Evolutionary conservation across 2,113 vertebrate genomes (phyloP).

Genomic region (Heterochromis multidens): DNA sequence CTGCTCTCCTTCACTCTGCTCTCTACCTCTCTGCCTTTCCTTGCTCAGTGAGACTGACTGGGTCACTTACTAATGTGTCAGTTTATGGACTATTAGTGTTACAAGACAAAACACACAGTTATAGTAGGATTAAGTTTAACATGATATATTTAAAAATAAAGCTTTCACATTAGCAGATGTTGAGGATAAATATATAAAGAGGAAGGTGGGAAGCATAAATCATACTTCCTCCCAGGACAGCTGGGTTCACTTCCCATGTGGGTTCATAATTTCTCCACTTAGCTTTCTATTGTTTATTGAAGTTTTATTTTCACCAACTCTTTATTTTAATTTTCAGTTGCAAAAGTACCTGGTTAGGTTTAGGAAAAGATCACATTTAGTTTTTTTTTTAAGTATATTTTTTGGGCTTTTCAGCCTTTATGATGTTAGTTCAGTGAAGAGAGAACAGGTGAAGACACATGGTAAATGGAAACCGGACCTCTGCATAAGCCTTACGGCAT

Average conservation of each 20-base stretch:
- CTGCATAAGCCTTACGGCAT: not conserved
- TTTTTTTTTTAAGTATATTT: not conserved
- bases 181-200: not conserved
- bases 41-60: not conserved
- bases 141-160: not conserved
- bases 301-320: too few relatives aligned
- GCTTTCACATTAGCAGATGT: not conserved
- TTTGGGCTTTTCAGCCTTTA: not conserved
- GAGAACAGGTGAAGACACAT: too few relatives aligned
- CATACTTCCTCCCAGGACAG: not conserved
- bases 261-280: not conserved
- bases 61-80: not conserved
- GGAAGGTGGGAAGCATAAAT: not conserved
- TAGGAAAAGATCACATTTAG: too few relatives aligned
- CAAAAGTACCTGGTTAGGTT: not conserved
- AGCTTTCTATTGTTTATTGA: not conserved
- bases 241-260: not conserved
- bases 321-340: rapidly evolving
- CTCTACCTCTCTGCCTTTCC: too few relatives aligned
- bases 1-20: not conserved
- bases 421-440: not conserved
- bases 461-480: not conserved
- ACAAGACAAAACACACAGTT: not conserved
- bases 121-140: not conserved
- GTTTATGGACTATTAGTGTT: not conserved